Conservation (phyloP, 2,113 vertebrate genomes). For the Chamaea fasciata region DNA sequence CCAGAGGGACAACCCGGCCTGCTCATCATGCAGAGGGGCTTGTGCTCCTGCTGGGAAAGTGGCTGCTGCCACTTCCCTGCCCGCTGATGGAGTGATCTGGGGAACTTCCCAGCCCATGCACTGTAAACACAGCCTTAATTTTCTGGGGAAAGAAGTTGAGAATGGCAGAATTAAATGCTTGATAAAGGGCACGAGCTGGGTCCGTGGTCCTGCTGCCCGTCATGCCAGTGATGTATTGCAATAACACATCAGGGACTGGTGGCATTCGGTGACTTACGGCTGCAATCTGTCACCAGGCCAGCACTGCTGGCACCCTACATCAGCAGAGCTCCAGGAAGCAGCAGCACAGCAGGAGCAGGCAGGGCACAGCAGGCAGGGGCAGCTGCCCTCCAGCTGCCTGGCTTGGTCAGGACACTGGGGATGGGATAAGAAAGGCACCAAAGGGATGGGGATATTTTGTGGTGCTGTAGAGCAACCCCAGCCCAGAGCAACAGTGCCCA, state of each 20-base stretch:
- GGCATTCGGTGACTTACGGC: not conserved
- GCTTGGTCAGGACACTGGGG: not conserved
- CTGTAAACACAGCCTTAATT: conserved; percentile 14
- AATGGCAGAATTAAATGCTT: conserved; percentile 35
- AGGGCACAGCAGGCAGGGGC: not conserved
- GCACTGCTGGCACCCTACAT: fast-evolving
- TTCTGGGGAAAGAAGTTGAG: not conserved
- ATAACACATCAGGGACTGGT: not conserved
- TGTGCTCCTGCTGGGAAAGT: not conserved
- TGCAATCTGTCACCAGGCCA: not conserved
- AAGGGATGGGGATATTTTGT: fast-evolving
- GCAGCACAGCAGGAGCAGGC: fast-evolving
- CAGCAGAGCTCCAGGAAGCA: fast-evolving
- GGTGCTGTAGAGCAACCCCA: fast-evolving
- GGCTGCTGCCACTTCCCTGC: not conserved
- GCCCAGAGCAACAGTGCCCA: not conserved
- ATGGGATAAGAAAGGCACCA: not conserved
- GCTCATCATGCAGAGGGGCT: not conserved
- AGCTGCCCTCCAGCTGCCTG: not conserved
- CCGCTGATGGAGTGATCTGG: not conserved
- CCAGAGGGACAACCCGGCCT: not conserved
- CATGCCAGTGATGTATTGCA: not conserved
- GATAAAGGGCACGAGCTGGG: conserved; percentile 46
- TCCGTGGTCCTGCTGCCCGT: not conserved
- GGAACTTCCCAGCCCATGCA: not conserved